Percentiles rank a stretch among this genome's conserved stretches.
These are phyloP conservation scores for Leptodactylus fuscus DNA, from an alignment of 2,113 vertebrate species.

Conservation along the genomic window DNA sequence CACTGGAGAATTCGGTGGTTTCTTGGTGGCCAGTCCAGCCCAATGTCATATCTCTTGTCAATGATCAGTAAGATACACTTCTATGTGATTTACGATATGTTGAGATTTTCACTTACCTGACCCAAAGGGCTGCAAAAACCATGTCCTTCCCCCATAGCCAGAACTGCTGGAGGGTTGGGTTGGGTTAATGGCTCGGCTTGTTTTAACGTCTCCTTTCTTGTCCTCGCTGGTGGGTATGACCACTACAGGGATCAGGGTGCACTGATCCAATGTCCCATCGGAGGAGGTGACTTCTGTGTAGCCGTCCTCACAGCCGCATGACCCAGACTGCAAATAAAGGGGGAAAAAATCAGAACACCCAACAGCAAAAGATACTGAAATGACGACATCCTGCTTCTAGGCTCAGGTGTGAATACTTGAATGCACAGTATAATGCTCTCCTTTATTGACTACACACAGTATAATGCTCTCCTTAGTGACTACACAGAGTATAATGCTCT, in stretches of 20 bases:
- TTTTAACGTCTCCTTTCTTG: constrained; percentile 93
- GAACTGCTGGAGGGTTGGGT: constrained; percentile 82
- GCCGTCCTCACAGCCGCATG: constrained; percentile 90
- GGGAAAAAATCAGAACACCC: neutral
- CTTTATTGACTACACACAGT: too few relatives aligned
- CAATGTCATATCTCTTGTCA: too few relatives aligned
- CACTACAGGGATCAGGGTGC: constrained; percentile 90
- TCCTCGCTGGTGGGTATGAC: constrained; percentile 89
- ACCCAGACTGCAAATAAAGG: constrained; percentile 78
- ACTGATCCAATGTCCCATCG: constrained; percentile 86
- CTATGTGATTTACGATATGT: too few relatives aligned
- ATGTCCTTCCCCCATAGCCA: constrained; percentile 85
- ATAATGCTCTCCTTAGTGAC: too few relatives aligned
- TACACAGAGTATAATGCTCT: too few relatives aligned
- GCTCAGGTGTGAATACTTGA: neutral
- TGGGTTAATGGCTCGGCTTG: constrained; percentile 91
- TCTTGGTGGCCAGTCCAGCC: too few relatives aligned
- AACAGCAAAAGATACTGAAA: too few relatives aligned
- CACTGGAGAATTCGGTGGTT: too few relatives aligned
- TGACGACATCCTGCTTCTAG: too few relatives aligned
- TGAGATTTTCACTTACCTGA: constrained; percentile 78
- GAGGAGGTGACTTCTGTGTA: constrained; percentile 92
- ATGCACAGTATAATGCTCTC: too few relatives aligned
- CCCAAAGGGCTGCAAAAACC: constrained; percentile 97
- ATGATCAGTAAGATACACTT: too few relatives aligned